A percentile compares a stretch with the other conserved stretches of the same genome.
phyloP scores from a whole-genome alignment of 2,888 invertebrate genomes.

The Hipparchia semele region DNA sequence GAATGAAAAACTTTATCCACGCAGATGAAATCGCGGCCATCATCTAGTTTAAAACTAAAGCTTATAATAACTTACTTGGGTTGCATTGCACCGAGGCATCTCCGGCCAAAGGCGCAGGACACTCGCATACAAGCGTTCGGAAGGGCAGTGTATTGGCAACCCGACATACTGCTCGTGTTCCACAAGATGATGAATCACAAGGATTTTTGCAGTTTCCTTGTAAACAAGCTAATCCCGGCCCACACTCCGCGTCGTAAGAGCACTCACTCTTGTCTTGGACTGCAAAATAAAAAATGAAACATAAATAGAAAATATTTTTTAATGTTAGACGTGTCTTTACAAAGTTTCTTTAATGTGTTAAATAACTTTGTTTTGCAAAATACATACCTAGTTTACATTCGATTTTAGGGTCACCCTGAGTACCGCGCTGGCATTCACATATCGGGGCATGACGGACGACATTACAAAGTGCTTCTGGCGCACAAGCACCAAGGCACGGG shows the following conservation, averaged over 20 bases:
- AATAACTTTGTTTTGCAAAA: conserved; percentile 3
- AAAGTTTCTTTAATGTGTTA: background rate
- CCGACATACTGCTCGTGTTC: conserved; percentile 90
- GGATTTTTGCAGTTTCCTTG: conserved; percentile 91
- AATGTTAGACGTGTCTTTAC: background rate
- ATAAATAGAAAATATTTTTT: background rate
- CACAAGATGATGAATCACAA: conserved; percentile 91
- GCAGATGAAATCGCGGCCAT: no score
- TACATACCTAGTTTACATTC: conserved; percentile 84
- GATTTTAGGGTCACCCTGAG: conserved; percentile 89
- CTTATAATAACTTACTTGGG: conserved; percentile 83
- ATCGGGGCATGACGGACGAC: conserved; percentile 89
- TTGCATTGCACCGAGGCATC: conserved; percentile 93
- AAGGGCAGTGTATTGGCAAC: conserved; percentile 94
- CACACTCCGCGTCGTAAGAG: conserved; percentile 91
- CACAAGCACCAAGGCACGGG: conserved; percentile 93
- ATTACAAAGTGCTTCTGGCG: conserved; percentile 88
- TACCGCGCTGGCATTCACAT: conserved; percentile 93
- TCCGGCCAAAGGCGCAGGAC: conserved; percentile 91
- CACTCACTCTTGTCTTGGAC: conserved; percentile 85
- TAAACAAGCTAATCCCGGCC: conserved; percentile 93
- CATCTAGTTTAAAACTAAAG: no score
- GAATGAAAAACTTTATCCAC: background rate
- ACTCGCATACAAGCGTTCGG: conserved; percentile 94
- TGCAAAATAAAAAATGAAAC: conserved; percentile 42